Percentiles rank a stretch among this genome's conserved stretches.
These are phyloP conservation scores for Drosophila sechellia DNA, from an alignment of 1,140 invertebrate species.

Conservation along the genomic window DNA sequence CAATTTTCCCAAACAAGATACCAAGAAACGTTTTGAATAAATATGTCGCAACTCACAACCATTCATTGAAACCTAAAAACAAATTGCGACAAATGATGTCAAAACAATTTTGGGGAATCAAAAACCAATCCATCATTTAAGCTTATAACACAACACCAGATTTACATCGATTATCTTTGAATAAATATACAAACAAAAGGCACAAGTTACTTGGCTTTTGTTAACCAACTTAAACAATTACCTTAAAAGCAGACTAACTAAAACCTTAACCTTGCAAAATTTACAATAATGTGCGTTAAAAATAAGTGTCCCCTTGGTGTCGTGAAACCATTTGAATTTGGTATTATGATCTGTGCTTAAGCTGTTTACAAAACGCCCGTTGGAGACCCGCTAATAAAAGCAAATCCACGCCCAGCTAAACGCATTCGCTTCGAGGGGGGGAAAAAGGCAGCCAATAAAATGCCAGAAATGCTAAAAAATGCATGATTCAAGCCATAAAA, in stretches of 20 bases:
- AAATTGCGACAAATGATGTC: constrained; percentile 1
- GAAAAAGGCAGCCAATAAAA: constrained; percentile 63
- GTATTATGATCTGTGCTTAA: constrained; percentile 63
- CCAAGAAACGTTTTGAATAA: neutral
- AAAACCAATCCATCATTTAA: neutral
- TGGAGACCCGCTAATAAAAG: constrained; percentile 47
- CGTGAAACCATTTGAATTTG: constrained; percentile 68
- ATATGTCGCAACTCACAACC: neutral
- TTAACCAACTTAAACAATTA: constrained; percentile 31
- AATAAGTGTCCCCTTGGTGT: constrained; percentile 34
- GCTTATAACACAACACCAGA: neutral
- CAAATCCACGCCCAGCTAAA: constrained; percentile 40
- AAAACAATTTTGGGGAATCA: constrained; percentile 1
- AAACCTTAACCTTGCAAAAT: constrained; percentile 1
- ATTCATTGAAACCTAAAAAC: neutral
- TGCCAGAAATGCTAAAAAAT: constrained; percentile 74
- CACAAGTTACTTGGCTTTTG: too few species aligned
- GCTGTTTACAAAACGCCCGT: constrained; percentile 67
- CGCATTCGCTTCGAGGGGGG: constrained; percentile 9
- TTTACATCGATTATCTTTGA: neutral
- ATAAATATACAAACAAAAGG: neutral
- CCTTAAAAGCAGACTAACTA: constrained; percentile 9
- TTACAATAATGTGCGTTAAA: constrained; percentile 6
- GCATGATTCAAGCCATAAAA: constrained; percentile 74
- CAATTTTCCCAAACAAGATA: neutral